Percentiles rank a stretch among this genome's conserved stretches.
Evolutionary conservation across 2,113 vertebrate species (phyloP).

Genomic region (Hydrolagus affinis): DNA sequence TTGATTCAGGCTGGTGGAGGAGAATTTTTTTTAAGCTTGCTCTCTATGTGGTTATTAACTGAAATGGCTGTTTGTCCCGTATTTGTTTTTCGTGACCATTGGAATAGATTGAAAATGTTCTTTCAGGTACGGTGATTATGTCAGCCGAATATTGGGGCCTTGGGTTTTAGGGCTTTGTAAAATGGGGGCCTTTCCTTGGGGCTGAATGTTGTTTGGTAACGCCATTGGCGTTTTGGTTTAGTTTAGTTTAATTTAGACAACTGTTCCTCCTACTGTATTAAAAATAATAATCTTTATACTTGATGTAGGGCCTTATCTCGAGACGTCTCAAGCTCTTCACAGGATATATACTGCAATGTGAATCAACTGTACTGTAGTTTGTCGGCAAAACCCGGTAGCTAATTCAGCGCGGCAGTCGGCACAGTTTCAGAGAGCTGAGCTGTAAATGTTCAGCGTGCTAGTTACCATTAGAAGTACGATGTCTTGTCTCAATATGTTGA

Average conservation of each 20-base stretch:
- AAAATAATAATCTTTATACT: no score
- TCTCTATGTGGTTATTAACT: not conserved
- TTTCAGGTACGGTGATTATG: not conserved
- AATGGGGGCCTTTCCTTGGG: not conserved
- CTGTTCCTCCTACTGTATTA: not conserved
- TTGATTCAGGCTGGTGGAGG: no score
- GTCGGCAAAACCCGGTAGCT: no score
- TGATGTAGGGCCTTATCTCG: no score
- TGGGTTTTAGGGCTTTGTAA: not conserved
- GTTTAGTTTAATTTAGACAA: not conserved
- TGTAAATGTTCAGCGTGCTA: no score
- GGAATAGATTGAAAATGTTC: not conserved
- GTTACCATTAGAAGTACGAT: not conserved
- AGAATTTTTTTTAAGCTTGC: not conserved
- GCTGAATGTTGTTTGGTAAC: not conserved
- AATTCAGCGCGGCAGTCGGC: no score
- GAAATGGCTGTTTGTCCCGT: not conserved
- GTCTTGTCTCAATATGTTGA: not conserved
- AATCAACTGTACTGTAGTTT: no score
- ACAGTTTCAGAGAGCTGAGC: no score
- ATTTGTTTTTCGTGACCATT: not conserved
- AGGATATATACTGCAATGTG: no score
- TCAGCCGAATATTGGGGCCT: not conserved
- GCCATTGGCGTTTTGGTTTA: not conserved
- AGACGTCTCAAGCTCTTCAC: no score